Evolutionary conservation across 2,888 invertebrate species (phyloP), one percentile per base, ranked within the genome.

Genomic region (Desoria tigrina): DNA sequence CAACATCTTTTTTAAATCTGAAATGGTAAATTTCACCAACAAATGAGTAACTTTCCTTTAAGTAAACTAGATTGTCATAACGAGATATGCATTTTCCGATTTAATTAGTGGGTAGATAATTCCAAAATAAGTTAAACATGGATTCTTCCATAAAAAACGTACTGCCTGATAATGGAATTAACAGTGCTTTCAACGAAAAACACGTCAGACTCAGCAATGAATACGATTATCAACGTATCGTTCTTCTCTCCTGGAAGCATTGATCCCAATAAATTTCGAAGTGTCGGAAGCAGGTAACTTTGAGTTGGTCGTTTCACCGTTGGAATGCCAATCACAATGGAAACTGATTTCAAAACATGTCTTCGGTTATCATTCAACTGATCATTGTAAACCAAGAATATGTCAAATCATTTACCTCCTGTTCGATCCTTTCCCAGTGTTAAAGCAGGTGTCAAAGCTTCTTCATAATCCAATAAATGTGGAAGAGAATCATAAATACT

Each of bases 231-330:
- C 24, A 94, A 82, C 0, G 89, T 87, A 78, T 92, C 90, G n/a
- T 86, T 84, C 57, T 87, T 86, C 72, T 90, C 88, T 7, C 84
- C 84, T 1, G 85, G 82, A 57, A 84, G 87, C 87, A 96, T 88
- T 59, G 89, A 89, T 63, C 87, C 86, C 56, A 96, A 82, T 26
- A 96, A 82, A 79, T 91, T 92, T 81, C 90, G 88, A 59, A 96
- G 81, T 0, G 96, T 95, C 27, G 89, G 85, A 80, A 92, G 83
- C 42, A 96, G 83, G 80, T 96, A 96, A 74, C 86, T 89, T 78
- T 94, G 92, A 75, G 91, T 90, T 72, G 92, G 91, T 49, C 96
- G 83, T 76, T 88, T 88, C 6, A 96, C 94, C 0, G 95, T 95
- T 0, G 95, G 95, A 68, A 96, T 85, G 0, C 93, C 96, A 55